Conservation (phyloP, 2,113 vertebrate genomes). For the Mystacornis crossleyi region DNA sequence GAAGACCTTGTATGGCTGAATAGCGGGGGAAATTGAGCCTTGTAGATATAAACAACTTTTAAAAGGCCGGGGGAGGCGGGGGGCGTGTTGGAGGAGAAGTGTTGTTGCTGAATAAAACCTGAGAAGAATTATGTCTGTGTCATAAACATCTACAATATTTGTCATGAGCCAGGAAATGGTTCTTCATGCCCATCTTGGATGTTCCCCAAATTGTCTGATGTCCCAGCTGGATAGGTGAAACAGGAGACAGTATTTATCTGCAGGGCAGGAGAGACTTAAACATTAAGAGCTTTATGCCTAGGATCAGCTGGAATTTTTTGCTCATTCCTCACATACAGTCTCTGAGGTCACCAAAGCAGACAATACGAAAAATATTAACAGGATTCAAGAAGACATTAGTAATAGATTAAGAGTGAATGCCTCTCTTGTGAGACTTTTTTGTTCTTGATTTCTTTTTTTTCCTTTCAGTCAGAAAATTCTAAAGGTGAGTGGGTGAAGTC, state of each 20-base stretch:
- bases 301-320: slow-evolving; percentile 45
- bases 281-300: slow-evolving; percentile 24
- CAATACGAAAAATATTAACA: slow-evolving; percentile 59
- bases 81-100: background rate
- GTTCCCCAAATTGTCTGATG: slow-evolving; percentile 41
- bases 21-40: background rate
- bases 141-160: slow-evolving; percentile 34
- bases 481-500: slow-evolving; percentile 10
- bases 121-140: background rate
- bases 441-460: background rate
- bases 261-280: slow-evolving; percentile 35
- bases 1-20: background rate
- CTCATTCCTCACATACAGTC: slow-evolving; percentile 7
- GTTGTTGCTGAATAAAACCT: background rate
- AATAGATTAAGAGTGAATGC: slow-evolving; percentile 37
- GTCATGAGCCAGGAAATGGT: slow-evolving; percentile 19
- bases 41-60: background rate
- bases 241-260: slow-evolving; percentile 52
- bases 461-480: background rate
- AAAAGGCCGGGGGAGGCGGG: too few relatives aligned
- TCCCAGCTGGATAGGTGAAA: slow-evolving; percentile 31
- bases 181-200: slow-evolving; percentile 33
- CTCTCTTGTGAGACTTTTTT: background rate
- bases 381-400: slow-evolving; percentile 17
- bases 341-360: slow-evolving; percentile 32